Evolutionary conservation across 2,888 invertebrate genomes (phyloP).

Genomic region (Lysandra bellargus): DNA sequence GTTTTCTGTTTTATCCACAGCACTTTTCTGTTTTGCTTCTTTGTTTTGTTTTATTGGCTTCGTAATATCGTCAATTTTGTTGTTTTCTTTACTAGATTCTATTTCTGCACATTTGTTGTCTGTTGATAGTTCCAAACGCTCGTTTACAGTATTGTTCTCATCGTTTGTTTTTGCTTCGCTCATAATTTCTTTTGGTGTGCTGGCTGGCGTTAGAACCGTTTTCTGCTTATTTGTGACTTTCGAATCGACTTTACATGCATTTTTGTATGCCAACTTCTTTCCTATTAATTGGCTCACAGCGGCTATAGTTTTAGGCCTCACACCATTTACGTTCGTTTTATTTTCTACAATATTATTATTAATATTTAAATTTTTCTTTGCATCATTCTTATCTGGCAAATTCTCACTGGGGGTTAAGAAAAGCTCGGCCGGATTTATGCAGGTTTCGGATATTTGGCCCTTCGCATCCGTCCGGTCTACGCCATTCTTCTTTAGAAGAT

Average conservation of each 20-base stretch:
- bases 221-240: conserved; percentile 65
- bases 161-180: conserved; percentile 37
- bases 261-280: conserved; percentile 66
- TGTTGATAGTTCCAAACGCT: conserved; percentile 34
- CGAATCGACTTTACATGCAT: conserved; percentile 66
- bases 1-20: conserved; percentile 35
- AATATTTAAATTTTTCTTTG: conserved; percentile 71
- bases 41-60: conserved; percentile 34
- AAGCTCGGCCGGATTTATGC: conserved; percentile 71
- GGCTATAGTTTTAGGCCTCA: conserved; percentile 63
- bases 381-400: conserved; percentile 54
- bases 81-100: conserved; percentile 32
- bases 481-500: conserved; percentile 79
- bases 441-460: conserved; percentile 61
- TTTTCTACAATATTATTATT: conserved; percentile 74
- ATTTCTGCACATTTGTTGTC: conserved; percentile 36
- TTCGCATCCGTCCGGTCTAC: conserved; percentile 74
- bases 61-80: conserved; percentile 33
- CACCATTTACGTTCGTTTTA: conserved; percentile 55
- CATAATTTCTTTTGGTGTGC: conserved; percentile 51
- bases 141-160: conserved; percentile 40
- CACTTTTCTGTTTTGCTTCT: conserved; percentile 25
- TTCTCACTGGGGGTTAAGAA: conserved; percentile 69
- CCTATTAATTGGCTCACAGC: conserved; percentile 68
- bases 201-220: conserved; percentile 70